Conservation (phyloP, 2,888 invertebrate genomes). For the Ophraella communa region DNA sequence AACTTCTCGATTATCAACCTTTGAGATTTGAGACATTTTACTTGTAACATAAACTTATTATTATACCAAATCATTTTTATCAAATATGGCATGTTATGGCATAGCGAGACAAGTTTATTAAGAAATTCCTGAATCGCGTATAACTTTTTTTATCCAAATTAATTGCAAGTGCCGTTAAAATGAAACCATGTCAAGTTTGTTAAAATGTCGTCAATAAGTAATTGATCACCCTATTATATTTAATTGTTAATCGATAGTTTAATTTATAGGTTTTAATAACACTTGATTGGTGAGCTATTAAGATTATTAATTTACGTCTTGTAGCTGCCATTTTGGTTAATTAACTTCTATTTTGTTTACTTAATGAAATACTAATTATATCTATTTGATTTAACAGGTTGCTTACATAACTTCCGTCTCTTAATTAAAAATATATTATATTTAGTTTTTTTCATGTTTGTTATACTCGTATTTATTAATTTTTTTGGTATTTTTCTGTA, state of each 20-base stretch:
- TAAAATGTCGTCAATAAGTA: slow-evolving; percentile 46
- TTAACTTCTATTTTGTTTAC: slow-evolving; percentile 26
- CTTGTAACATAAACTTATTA: not conserved
- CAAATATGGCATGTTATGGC: not conserved
- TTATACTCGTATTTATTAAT: too few species aligned
- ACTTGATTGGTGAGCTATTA: slow-evolving; percentile 45
- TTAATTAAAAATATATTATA: too few species aligned
- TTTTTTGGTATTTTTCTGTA: too few species aligned
- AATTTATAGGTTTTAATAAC: slow-evolving; percentile 44
- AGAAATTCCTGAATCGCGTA: not conserved
- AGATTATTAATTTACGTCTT: slow-evolving; percentile 39
- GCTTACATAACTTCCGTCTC: too few species aligned
- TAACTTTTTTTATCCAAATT: not conserved
- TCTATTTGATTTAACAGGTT: not conserved
- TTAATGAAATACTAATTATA: not conserved
- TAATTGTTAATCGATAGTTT: slow-evolving; percentile 39
- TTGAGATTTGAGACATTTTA: too few species aligned
- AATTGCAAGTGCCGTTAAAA: slow-evolving; percentile 10
- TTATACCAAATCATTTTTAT: not conserved
- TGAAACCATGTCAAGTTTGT: slow-evolving; percentile 43
- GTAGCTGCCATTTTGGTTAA: slow-evolving; percentile 34
- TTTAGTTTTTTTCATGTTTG: too few species aligned
- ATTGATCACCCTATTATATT: slow-evolving; percentile 46
- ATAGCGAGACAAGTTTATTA: not conserved
- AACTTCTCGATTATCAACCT: too few species aligned